Conservation (phyloP, 1,140 invertebrate genomes). For the Drosophila pachea region DNA sequence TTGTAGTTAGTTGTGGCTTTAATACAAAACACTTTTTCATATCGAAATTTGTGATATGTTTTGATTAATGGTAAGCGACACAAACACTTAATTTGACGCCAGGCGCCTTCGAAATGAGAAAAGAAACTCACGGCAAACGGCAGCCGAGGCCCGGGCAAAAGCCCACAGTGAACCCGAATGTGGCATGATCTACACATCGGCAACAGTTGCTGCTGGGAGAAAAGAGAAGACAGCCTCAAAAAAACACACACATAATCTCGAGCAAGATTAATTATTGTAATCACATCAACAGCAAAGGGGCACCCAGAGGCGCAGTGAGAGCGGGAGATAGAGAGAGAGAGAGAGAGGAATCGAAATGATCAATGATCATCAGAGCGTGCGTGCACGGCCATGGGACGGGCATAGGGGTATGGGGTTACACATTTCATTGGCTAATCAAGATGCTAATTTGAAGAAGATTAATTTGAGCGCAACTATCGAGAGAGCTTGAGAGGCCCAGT, state of each 20-base stretch:
- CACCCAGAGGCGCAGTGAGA: slow-evolving; percentile 16
- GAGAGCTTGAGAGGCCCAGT: slow-evolving; percentile 10
- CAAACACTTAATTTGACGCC: slow-evolving; percentile 79
- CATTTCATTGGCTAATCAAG: slow-evolving; percentile 78
- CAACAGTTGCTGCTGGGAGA: slow-evolving; percentile 52
- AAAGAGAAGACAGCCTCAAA: background rate
- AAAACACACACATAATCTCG: slow-evolving; percentile 58
- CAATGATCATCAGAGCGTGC: slow-evolving; percentile 64
- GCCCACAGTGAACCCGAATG: slow-evolving; percentile 16
- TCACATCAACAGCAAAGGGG: slow-evolving; percentile 75
- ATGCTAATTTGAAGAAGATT: slow-evolving; percentile 79
- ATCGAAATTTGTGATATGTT: slow-evolving; percentile 77
- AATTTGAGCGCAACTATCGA: slow-evolving; percentile 68
- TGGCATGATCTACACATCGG: slow-evolving; percentile 22
- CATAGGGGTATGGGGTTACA: slow-evolving; percentile 56
- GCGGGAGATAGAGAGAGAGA: slow-evolving; percentile 16
- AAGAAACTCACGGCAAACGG: slow-evolving; percentile 4
- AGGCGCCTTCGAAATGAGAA: slow-evolving; percentile 64
- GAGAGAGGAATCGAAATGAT: slow-evolving; percentile 56
- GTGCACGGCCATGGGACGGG: slow-evolving; percentile 6
- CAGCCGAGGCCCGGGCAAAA: slow-evolving; percentile 29
- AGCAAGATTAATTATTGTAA: slow-evolving; percentile 78
- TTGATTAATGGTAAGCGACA: slow-evolving; percentile 78
- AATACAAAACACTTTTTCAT: slow-evolving; percentile 75
- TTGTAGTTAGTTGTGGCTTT: slow-evolving; percentile 65